Evolutionary conservation across 30 jellyfish, hydroid and myxozoan genomes (phyloP).

Genomic region (Catostylus mosaicus): DNA sequence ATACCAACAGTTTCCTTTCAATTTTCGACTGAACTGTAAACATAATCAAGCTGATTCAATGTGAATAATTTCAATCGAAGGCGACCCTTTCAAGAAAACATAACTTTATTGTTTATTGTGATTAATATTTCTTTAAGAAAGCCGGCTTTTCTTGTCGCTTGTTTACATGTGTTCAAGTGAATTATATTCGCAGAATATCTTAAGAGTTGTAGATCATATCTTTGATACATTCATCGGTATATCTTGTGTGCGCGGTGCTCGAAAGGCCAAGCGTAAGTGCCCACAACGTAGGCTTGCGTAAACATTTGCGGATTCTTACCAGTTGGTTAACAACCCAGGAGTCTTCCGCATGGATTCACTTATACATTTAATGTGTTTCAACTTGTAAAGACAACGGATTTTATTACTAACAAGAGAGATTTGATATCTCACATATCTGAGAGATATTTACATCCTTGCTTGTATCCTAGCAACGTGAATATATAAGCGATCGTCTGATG

Average conservation of each 20-base stretch:
- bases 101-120: background rate
- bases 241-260: no score
- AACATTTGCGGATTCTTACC: no score
- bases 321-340: no score
- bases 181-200: no score
- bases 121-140: background rate
- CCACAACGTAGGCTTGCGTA: no score
- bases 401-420: background rate
- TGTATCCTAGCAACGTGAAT: background rate
- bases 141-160: background rate
- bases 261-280: no score
- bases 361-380: no score
- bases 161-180: background rate
- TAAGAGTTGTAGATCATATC: no score
- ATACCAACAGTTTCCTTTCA: background rate
- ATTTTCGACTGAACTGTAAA: background rate
- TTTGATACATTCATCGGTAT: no score
- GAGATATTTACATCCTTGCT: background rate
- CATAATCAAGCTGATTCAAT: background rate
- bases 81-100: background rate
- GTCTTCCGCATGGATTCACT: no score
- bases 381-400: background rate
- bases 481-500: no score
- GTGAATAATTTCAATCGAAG: background rate
- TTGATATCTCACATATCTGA: background rate